Evolutionary conservation across 2,113 vertebrate genomes (phyloP).

Genomic region (Bufo gargarizans): DNA sequence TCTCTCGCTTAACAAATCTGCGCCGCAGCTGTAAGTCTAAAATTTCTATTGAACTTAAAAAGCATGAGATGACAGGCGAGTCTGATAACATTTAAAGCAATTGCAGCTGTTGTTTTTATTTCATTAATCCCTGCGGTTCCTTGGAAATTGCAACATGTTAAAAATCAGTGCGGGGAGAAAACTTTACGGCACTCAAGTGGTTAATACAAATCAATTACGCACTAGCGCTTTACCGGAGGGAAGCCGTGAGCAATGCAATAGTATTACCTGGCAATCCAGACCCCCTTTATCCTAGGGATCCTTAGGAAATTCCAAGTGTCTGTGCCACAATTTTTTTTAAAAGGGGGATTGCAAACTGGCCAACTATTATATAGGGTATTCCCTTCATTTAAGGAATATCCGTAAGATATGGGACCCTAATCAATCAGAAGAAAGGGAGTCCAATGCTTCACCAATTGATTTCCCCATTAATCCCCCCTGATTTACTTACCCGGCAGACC

Average conservation of each 20-base stretch:
- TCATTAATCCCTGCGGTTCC: conserved; percentile 46
- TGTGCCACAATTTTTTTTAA: no score
- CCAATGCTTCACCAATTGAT: no score
- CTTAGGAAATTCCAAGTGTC: not conserved
- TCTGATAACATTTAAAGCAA: conserved; percentile 55
- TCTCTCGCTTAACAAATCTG: conserved; percentile 45
- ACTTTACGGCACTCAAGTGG: not conserved
- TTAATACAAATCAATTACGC: conserved; percentile 35
- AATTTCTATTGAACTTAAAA: conserved; percentile 52
- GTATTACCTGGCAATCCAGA: not conserved
- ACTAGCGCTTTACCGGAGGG: not conserved
- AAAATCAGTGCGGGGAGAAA: not conserved
- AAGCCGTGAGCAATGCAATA: not conserved
- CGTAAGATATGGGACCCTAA: no score
- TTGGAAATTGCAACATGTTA: conserved; percentile 31
- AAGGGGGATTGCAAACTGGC: no score
- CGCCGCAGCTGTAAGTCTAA: conserved; percentile 45
- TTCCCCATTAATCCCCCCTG: no score
- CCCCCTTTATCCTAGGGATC: not conserved
- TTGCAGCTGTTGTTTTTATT: conserved; percentile 53
- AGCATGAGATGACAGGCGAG: conserved; percentile 46
- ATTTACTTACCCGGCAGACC: no score
- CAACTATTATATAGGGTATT: no score
- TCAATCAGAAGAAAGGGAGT: no score
- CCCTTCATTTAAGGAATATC: no score